Percentiles rank a stretch among this genome's conserved stretches.
Evolutionary conservation across 2,888 invertebrate genomes (phyloP).

Genomic region (Pherbina coryleti): DNA sequence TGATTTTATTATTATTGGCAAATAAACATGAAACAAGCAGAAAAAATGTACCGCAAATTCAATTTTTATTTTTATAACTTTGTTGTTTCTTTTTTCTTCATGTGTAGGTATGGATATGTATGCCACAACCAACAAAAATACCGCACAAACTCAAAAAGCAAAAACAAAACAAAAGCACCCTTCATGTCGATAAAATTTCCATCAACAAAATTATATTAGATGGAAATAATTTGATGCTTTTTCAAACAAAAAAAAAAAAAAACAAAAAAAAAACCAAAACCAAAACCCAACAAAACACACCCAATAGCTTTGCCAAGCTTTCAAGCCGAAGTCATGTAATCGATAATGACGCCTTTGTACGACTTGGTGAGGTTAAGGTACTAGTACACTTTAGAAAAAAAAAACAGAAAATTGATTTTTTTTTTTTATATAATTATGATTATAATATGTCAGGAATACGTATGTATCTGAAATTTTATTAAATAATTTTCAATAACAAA

Average conservation of each 20-base stretch:
- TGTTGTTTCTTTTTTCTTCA: not conserved
- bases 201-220: constrained; percentile 61
- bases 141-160: not conserved
- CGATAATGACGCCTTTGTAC: no score
- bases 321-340: no score
- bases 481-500: no score
- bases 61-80: constrained; percentile 35
- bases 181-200: constrained; percentile 20
- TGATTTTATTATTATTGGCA: constrained; percentile 49
- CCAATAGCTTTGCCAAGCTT: no score
- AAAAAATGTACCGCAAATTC: constrained; percentile 35
- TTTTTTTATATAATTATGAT: no score
- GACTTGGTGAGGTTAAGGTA: no score
- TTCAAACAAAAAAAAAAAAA: not conserved
- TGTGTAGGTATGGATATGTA: not conserved
- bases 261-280: no score
- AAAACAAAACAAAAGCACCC: not conserved
- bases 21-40: constrained; percentile 48
- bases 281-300: not conserved
- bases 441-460: no score
- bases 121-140: not conserved
- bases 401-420: no score
- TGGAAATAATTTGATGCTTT: constrained; percentile 60
- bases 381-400: no score
- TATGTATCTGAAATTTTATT: no score